Evolutionary conservation across 2,113 vertebrate species (phyloP).

Genomic region (Lonchura striata): DNA sequence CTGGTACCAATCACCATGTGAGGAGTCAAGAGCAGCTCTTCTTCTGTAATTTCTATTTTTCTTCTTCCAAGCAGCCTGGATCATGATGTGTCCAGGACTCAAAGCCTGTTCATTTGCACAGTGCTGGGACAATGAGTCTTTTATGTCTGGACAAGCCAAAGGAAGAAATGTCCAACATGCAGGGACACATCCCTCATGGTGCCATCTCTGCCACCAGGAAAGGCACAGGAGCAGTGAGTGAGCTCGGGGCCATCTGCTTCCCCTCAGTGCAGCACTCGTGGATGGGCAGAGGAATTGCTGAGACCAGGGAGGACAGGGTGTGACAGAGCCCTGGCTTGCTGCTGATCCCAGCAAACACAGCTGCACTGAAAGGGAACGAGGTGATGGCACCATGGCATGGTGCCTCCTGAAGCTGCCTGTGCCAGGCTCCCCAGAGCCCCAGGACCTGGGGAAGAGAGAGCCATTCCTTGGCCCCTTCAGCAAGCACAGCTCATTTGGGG

Average conservation of each 20-base stretch:
- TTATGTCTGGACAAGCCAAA: background rate
- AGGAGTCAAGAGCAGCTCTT: background rate
- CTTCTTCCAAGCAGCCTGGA: background rate
- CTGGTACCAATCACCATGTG: background rate
- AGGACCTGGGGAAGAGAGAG: rapidly evolving
- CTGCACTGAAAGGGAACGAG: background rate
- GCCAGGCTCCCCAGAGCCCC: background rate
- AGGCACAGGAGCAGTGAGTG: background rate
- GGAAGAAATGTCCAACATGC: background rate
- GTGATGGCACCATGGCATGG: background rate
- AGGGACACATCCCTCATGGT: background rate
- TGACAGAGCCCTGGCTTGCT: rapidly evolving
- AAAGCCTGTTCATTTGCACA: background rate
- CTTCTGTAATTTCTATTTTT: background rate
- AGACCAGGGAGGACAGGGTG: background rate
- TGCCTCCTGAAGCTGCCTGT: background rate
- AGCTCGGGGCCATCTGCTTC: background rate
- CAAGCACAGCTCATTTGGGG: background rate
- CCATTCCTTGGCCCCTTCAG: background rate
- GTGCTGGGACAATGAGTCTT: background rate
- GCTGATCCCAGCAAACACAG: background rate
- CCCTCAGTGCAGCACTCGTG: background rate
- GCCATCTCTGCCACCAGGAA: background rate
- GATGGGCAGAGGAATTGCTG: background rate
- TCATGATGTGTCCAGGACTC: rapidly evolving